Evolutionary conservation across 2,888 invertebrate genomes (phyloP).

Genomic region (Geophilus truncorum): DNA sequence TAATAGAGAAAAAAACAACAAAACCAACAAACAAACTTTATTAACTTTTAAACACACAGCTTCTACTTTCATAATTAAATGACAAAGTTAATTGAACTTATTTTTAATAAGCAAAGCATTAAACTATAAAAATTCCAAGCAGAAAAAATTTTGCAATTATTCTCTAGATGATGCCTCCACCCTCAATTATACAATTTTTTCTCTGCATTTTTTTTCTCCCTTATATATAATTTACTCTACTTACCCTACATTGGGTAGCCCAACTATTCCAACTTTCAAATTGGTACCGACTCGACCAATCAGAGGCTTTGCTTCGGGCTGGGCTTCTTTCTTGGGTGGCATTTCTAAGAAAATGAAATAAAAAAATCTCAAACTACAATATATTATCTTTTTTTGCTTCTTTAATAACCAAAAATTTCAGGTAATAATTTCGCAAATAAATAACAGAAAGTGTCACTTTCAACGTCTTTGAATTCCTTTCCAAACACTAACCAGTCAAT

Average conservation of each 20-base stretch:
- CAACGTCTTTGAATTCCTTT: neutral
- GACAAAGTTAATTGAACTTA: neutral
- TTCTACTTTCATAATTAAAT: neutral
- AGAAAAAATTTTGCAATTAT: slow-evolving; percentile 4
- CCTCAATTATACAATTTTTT: slow-evolving; percentile 7
- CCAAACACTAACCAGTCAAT: too few relatives aligned
- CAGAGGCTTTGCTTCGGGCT: slow-evolving; percentile 79
- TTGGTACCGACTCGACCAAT: slow-evolving; percentile 95
- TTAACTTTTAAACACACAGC: neutral
- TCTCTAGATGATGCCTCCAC: neutral
- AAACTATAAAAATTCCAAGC: slow-evolving; percentile 8
- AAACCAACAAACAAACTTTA: slow-evolving; percentile 5
- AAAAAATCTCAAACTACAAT: neutral
- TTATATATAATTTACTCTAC: slow-evolving; percentile 27
- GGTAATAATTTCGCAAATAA: neutral
- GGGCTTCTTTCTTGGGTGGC: slow-evolving; percentile 62
- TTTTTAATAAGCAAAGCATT: neutral
- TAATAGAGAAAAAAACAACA: slow-evolving; percentile 40
- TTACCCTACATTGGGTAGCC: slow-evolving; percentile 90
- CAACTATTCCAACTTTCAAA: slow-evolving; percentile 85
- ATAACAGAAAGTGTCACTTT: neutral
- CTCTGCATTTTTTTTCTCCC: too few relatives aligned
- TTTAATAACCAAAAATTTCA: neutral
- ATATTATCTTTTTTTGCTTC: too few relatives aligned
- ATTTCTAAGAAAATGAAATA: slow-evolving; percentile 43